Percentiles rank a stretch among this genome's conserved stretches.
Conservation (phyloP, 2,113 vertebrate genomes). For the Chrysochloris asiatica region DNA sequence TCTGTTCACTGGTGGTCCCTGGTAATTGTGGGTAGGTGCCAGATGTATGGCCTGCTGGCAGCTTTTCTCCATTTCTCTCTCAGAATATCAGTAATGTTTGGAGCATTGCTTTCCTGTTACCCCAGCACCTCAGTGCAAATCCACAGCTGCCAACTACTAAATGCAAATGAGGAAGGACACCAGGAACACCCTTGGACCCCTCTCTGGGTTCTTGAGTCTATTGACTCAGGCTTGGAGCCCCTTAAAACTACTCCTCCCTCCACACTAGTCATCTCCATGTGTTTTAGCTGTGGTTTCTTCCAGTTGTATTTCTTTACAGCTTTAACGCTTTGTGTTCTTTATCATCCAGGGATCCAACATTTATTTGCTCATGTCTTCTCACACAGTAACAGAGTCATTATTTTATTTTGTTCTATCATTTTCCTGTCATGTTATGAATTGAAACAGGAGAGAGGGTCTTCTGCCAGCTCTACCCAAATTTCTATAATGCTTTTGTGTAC, state of each 20-base stretch:
- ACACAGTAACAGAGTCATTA: not conserved
- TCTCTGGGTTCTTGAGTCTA: not conserved
- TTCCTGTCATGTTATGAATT: not conserved
- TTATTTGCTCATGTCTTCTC: not conserved
- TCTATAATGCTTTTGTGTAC: not conserved
- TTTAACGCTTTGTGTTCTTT: constrained; percentile 4
- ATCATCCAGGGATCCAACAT: not conserved
- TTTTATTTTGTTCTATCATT: not conserved
- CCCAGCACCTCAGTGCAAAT: too few species aligned
- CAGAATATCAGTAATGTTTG: not conserved
- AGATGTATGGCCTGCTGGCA: not conserved
- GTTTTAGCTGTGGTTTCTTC: not conserved
- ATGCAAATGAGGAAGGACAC: not conserved
- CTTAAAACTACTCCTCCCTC: not conserved
- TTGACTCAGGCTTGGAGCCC: not conserved
- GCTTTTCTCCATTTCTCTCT: not conserved
- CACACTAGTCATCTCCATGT: not conserved
- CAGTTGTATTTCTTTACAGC: not conserved
- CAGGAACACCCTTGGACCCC: not conserved
- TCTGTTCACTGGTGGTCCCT: not conserved
- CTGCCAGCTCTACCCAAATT: not conserved
- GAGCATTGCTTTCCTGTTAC: not conserved
- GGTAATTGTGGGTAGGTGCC: not conserved
- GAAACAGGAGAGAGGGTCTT: not conserved
- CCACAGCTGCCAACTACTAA: not conserved